Evolutionary conservation across 2,888 invertebrate species (phyloP), one percentile per base, ranked within the genome.

Genomic region (Syrista parreyssii): DNA sequence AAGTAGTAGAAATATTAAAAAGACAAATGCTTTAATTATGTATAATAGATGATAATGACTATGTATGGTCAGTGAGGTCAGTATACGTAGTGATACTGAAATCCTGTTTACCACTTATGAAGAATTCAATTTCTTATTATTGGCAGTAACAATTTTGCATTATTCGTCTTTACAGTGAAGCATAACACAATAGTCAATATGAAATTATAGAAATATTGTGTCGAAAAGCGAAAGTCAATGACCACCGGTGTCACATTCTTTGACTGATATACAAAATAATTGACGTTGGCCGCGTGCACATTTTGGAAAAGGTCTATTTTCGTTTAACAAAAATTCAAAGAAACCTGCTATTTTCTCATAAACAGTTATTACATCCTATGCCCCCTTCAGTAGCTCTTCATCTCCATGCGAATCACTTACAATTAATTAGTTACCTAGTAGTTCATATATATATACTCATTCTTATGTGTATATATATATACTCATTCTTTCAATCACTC

Each of bases 341-440:
- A 55, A 55, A 23, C 55, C 55, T 55, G 23, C 1, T 23, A 55
- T 23, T 55, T 4, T 79, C 73, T 72, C 31, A 69, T 34, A 73
- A 71, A 40, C 33, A 55, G 74, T 73, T 69, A 35, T 34, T 73
- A 33, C 33, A 32, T 33, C 34, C 55, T 78, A 55, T 32, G 74
- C 80, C 81, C 83, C 84, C 85, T 81, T 80, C 81, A 77, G 77
- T 80, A 82, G 84, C 80, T 80, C 78, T 74, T 79, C n/a, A 31
- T 35, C 74, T 74, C 36, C 12, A 74, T 30, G 35, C n/a, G 30
- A 71, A 33, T 74, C 78, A 78, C 81, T 82, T 86, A 87, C 75
- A 82, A 76, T 84, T 85, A 87, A 82, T 86, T 82, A 86, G 79
- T 81, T 80, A 78, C 68, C 82, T 84, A 86, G 78, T 81, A 84